Evolutionary conservation across 2,797 vertebrate species (phyloP), one percentile per base, ranked within the genome.

Genomic region (Coracias cyanogaster): DNA sequence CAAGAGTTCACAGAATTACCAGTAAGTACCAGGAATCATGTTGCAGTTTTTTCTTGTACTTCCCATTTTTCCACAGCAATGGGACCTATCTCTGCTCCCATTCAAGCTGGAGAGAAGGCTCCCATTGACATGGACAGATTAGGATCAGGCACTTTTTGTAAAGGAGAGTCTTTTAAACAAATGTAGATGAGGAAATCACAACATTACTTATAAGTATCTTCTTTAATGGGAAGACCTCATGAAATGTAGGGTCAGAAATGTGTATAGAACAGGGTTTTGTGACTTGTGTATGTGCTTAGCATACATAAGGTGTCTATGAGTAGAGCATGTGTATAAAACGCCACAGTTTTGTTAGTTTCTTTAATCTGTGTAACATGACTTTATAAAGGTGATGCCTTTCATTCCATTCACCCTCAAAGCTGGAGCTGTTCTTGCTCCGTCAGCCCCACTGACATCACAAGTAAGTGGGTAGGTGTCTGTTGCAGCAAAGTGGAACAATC

Each of bases 1-100:
- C 80, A 93, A 84, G 52, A n/a, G 39, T 86, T 94, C 39, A 66
- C 87, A 88, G 39, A 86, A 95, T 81, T 94, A 64, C 67, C 9
- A 16, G 0, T 52, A 67, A 82, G 14, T 74, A 39, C 25, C 17
- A 52, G 55, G 45, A 84, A 39, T 62, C 39, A 2, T 67, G 37
- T 86, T 82, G 72, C 54, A 31, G 13, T 37, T 89, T 60, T 89
- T 82, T 33, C 13, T 80, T 78, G 48, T 1, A 45, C 66, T 71
- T 82, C 33, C 19, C 12, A 24, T 80, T 86, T 91, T 81, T 51
- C 25, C 11, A 7, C n/a, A 64, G 49, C 2, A 12, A 3, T 20
- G 46, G 10, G 29, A 57, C 12, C 12, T 91, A 37, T 19, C 14
- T 67, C 33, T 84, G 28, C 11, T 93, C 51, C 21, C 12, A 8